Evolutionary conservation across 2,888 invertebrate genomes (phyloP), one percentile per base, ranked within the genome.

Genomic region (Apodemia mormo): DNA sequence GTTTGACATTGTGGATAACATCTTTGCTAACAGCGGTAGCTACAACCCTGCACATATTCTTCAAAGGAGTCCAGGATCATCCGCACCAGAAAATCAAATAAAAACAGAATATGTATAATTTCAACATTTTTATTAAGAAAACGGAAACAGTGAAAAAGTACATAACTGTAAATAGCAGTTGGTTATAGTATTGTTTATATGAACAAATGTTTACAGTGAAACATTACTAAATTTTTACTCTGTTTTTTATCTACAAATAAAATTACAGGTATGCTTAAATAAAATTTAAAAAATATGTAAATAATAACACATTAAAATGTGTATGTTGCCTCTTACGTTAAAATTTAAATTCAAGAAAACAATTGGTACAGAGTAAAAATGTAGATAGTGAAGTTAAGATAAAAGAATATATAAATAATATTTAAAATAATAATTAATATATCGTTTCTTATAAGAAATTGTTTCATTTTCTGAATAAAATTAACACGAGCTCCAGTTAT

Each of bases 71-170:
- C 22, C 22, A 0, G 22, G 22, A 22, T 22, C 22, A 22, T 22
- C 22, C 22, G 22, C 22, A 22, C 22, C 22, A 9, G 40, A 45
- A 12, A 64, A 64, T 14, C n/a, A 64, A 64, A 54, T 14, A 7
- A 67, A 10, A 29, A 54, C 52, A 49, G 12, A 29, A 52, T 9
- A 37, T 12, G 0, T 54, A 68, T 88, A 88, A 90, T 92, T 92
- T 92, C 86, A 92, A 92, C 90, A 90, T 92, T 93, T 87, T 93
- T 92, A 92, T 93, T 92, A 90, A 88, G 92, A 93, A 93, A 93
- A 93, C 92, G 89, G 92, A 92, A 93, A 93, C 92, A 91, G 92
- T 92, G 92, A 93, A 93, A 93, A 93, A 93, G 92, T 93, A 92
- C 89, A 90, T 90, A 91, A 91, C 90, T 91, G 92, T 92, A 92